Conservation (phyloP, 2,113 vertebrate genomes). For the Pseudorectes ferrugineus region DNA sequence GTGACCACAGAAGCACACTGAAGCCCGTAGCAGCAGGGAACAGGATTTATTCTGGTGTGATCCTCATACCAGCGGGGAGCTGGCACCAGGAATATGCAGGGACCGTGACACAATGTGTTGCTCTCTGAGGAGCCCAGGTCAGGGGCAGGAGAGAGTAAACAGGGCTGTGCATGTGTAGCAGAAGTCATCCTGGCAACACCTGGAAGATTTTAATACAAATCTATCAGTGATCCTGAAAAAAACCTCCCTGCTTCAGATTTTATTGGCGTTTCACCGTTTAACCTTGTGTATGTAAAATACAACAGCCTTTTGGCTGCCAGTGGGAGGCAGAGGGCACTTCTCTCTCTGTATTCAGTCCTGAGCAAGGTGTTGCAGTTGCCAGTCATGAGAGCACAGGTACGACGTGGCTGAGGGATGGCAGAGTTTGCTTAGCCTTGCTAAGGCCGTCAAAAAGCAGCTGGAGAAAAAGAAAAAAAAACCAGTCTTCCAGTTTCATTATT, state of each 20-base stretch:
- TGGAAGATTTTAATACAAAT: not conserved
- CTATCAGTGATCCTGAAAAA: not conserved
- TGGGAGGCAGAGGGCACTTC: not conserved
- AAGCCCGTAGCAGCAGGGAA: not conserved
- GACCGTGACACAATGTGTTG: not conserved
- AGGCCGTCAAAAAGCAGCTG: not conserved
- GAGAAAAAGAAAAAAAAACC: not conserved
- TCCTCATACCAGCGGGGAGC: not conserved
- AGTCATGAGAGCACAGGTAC: not conserved
- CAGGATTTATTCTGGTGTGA: not conserved
- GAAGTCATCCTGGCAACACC: not conserved
- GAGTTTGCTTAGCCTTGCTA: not conserved
- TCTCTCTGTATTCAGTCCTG: rapidly evolving
- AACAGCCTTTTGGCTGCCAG: not conserved
- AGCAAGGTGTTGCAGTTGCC: not conserved
- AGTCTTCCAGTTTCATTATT: not conserved
- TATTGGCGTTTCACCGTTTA: not conserved
- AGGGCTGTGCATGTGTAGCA: not conserved
- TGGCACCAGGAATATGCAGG: not conserved
- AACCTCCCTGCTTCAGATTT: not conserved
- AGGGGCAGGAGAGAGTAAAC: not conserved
- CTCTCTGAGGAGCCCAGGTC: not conserved
- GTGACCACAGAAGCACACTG: not conserved
- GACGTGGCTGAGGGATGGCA: not conserved
- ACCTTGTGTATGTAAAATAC: not conserved